phyloP scores from a whole-genome alignment of 1,140 invertebrate species.

The Riptortus pedestris region DNA sequence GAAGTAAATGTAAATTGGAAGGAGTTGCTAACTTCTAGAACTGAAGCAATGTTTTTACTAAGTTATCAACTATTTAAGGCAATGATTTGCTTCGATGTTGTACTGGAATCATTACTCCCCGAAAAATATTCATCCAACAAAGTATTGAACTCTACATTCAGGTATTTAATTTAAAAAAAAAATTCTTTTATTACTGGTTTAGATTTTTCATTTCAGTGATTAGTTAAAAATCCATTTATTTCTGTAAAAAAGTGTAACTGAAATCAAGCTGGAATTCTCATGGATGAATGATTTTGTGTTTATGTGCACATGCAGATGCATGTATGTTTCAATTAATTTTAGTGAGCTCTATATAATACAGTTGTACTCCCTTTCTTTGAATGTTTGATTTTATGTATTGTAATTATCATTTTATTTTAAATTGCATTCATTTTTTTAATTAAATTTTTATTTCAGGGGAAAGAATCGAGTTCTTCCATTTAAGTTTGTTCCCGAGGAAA shows the following conservation, averaged over 20 bases:
- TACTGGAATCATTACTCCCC: constrained; percentile 56
- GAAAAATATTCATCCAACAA: constrained; percentile 56
- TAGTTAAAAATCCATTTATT: not conserved
- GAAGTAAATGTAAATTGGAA: constrained; percentile 44
- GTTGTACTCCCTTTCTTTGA: no score
- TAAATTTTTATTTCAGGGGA: constrained; percentile 26
- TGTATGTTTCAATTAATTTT: no score
- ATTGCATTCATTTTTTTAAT: no score
- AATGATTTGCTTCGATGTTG: constrained; percentile 74
- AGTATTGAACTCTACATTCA: constrained; percentile 51
- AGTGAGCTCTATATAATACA: no score
- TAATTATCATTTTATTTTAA: no score
- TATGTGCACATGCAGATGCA: no score
- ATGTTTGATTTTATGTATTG: not conserved
- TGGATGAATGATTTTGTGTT: no score
- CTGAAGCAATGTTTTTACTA: constrained; percentile 43
- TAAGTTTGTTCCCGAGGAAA: constrained; percentile 22
- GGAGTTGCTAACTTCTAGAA: constrained; percentile 35
- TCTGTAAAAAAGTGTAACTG: no score
- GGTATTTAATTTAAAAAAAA: constrained; percentile 18
- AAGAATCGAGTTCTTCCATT: constrained; percentile 22
- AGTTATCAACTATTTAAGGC: constrained; percentile 67
- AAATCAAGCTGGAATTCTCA: no score
- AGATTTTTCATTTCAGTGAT: not conserved
- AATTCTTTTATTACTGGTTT: not conserved